Evolutionary conservation across 2,888 invertebrate genomes (phyloP).

Genomic region (Autographa gamma): DNA sequence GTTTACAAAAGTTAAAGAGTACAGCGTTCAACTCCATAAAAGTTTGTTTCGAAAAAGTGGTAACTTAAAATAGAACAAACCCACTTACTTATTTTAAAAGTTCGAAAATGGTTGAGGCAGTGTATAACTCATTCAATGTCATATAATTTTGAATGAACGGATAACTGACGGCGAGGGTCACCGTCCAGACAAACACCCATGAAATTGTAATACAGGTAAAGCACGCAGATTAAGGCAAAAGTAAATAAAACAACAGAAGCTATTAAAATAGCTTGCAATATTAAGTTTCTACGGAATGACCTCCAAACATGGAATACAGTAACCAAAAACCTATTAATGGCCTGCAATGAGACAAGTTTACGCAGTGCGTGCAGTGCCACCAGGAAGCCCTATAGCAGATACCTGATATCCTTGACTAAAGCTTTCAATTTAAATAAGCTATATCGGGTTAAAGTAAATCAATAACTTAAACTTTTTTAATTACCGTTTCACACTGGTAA

Average conservation of each 20-base stretch:
- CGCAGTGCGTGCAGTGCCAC: slow-evolving; percentile 16
- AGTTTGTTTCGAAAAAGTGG: too few relatives aligned
- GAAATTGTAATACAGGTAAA: not conserved
- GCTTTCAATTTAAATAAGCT: slow-evolving; percentile 24
- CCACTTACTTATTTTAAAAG: not conserved
- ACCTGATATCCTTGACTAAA: slow-evolving; percentile 49
- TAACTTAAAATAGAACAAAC: too few relatives aligned
- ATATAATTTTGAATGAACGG: slow-evolving; percentile 24
- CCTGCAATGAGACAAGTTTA: slow-evolving; percentile 29
- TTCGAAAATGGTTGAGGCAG: not conserved
- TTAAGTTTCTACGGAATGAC: slow-evolving; percentile 6
- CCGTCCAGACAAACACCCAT: slow-evolving; percentile 3
- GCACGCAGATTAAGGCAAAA: not conserved
- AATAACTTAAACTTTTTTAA: not conserved
- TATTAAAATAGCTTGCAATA: slow-evolving; percentile 22
- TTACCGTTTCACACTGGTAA: not conserved
- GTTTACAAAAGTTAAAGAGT: not conserved
- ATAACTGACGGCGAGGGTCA: slow-evolving; percentile 28
- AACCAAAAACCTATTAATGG: slow-evolving; percentile 27
- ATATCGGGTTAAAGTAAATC: slow-evolving; percentile 17
- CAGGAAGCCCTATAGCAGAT: slow-evolving; percentile 48
- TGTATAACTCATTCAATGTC: slow-evolving; percentile 15
- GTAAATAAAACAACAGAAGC: not conserved
- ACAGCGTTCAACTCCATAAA: too few relatives aligned
- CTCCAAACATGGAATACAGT: slow-evolving; percentile 12